Evolutionary conservation across 53 echinoderm and acorn worm genomes (phyloP).

Genomic region (Holothuria scabra): DNA sequence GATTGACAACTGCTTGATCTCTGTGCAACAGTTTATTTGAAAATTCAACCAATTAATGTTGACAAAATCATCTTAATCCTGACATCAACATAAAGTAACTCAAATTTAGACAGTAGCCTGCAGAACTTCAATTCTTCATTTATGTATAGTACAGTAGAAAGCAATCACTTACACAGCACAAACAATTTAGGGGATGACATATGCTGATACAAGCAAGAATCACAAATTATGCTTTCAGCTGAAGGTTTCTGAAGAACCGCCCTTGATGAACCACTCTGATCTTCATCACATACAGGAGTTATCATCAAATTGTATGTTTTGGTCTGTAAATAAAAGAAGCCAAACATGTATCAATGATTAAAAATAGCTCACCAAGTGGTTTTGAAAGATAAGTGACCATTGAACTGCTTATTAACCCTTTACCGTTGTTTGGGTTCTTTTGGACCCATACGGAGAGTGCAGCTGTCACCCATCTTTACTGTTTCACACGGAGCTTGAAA

Average conservation of each 20-base stretch:
- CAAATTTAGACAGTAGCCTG: too few species aligned
- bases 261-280: neutral
- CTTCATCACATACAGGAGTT: neutral
- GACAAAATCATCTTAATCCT: neutral
- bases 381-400: too few species aligned
- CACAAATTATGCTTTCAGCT: neutral
- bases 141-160: neutral
- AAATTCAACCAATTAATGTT: neutral
- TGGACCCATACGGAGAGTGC: too few species aligned
- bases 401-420: too few species aligned
- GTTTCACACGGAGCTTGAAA: too few species aligned
- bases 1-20: too few species aligned
- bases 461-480: too few species aligned
- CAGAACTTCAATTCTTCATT: too few species aligned
- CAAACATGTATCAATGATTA: too few species aligned
- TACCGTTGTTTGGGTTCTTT: too few species aligned
- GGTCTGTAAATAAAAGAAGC: neutral
- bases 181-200: neutral
- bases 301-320: slow-evolving; percentile 1
- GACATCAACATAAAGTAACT: neutral
- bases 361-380: too few species aligned
- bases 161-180: slow-evolving; percentile 12
- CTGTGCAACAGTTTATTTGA: too few species aligned
- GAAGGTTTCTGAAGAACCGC: slow-evolving; percentile 1
- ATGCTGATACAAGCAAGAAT: slow-evolving; percentile 19